Evolutionary conservation across 2,797 vertebrate species (phyloP).

Genomic region (Pipistrellus nathusii): DNA sequence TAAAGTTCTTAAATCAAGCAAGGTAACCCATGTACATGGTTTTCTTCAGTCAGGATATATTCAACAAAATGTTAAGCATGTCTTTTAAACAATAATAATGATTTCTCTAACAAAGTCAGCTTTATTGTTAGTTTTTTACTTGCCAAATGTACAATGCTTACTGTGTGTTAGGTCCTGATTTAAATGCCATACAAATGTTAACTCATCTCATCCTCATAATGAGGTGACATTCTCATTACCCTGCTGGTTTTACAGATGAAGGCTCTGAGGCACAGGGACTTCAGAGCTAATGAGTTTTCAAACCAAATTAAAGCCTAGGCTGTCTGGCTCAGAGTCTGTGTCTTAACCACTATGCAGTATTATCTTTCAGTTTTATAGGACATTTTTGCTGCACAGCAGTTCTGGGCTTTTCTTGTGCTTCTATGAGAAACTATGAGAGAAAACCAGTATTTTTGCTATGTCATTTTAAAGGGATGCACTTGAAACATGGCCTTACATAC

Average conservation of each 20-base stretch:
- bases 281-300: slow-evolving; percentile 21
- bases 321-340: neutral
- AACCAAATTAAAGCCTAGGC: neutral
- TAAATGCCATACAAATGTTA: slow-evolving; percentile 26
- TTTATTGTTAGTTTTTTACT: slow-evolving; percentile 54
- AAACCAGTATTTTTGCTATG: neutral
- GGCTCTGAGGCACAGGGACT: neutral
- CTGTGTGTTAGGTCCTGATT: neutral
- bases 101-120: slow-evolving; percentile 45
- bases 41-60: slow-evolving; percentile 31
- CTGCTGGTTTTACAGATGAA: neutral
- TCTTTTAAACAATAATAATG: slow-evolving; percentile 32
- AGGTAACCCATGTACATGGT: slow-evolving; percentile 89
- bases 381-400: neutral
- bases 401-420: neutral
- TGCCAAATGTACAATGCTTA: neutral
- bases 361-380: slow-evolving; percentile 22
- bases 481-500: neutral
- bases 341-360: neutral
- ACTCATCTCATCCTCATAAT: neutral
- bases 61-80: slow-evolving; percentile 39
- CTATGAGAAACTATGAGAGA: neutral
- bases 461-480: neutral
- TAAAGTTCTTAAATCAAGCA: slow-evolving; percentile 97
- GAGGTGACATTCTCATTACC: neutral